A percentile compares a stretch with the other conserved stretches of the same genome.
phyloP scores from a whole-genome alignment of 2,797 vertebrate genomes.

The Remorina albescens region DNA sequence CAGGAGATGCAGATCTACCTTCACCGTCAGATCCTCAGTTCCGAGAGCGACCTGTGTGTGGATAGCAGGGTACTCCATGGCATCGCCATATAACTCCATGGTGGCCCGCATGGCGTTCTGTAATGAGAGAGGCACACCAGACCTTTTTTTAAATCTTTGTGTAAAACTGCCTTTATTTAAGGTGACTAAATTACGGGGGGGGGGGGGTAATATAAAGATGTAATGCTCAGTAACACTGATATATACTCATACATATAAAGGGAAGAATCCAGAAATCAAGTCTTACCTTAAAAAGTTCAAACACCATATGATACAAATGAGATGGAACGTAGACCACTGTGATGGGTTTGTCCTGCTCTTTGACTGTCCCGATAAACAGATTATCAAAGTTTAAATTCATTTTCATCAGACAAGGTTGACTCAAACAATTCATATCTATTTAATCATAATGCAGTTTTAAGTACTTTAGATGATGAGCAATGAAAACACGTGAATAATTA shows the following conservation, averaged over 20 bases:
- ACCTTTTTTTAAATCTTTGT: background rate
- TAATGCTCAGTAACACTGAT: too few relatives aligned
- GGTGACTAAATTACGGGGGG: background rate
- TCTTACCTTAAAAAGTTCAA: slow-evolving; percentile 97
- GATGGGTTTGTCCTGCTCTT: slow-evolving; percentile 88
- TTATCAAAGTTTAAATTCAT: background rate
- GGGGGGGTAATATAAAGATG: too few relatives aligned
- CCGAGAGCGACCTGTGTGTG: slow-evolving; percentile 90
- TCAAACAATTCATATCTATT: background rate
- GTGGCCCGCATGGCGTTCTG: slow-evolving; percentile 99
- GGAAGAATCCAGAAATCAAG: background rate
- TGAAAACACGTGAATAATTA: background rate
- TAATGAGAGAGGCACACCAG: slow-evolving; percentile 16
- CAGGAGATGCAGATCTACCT: slow-evolving; percentile 80
- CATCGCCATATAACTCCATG: slow-evolving; percentile 92
- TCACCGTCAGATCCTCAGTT: slow-evolving; percentile 94
- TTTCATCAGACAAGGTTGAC: background rate
- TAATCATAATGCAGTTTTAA: background rate
- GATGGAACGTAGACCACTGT: slow-evolving; percentile 97
- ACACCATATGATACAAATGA: slow-evolving; percentile 99
- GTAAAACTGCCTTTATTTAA: background rate
- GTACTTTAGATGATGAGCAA: background rate
- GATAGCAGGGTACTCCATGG: slow-evolving; percentile 89
- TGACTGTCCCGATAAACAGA: slow-evolving; percentile 78
- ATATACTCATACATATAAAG: background rate